These are phyloP conservation scores for Microplitis mediator DNA, from an alignment of 1,140 invertebrate species.

Conservation along the genomic window DNA sequence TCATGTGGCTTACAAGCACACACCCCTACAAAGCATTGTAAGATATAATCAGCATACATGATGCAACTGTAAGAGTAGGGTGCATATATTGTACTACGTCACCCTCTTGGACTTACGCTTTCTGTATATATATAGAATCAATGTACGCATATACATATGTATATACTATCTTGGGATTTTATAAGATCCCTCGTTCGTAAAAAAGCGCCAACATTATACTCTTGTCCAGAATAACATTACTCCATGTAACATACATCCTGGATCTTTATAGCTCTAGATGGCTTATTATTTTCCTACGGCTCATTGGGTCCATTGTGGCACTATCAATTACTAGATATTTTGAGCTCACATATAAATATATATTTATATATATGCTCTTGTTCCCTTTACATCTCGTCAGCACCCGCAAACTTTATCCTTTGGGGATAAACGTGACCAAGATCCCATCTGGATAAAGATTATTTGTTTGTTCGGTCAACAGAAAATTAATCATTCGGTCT, in stretches of 20 bases:
- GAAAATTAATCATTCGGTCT: too few species aligned
- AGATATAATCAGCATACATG: constrained; percentile 6
- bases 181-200: too few species aligned
- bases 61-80: constrained; percentile 11
- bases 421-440: constrained; percentile 54
- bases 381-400: constrained; percentile 4
- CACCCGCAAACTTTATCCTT: constrained; percentile 37
- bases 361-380: neutral
- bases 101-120: neutral
- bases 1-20: neutral
- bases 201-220: too few species aligned
- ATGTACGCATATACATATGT: too few species aligned
- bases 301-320: constrained; percentile 50
- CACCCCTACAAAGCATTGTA: neutral
- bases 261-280: neutral
- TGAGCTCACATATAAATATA: neutral
- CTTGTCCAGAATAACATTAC: too few species aligned
- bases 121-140: too few species aligned
- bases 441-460: constrained; percentile 53
- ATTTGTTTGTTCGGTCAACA: constrained; percentile 23
- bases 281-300: constrained; percentile 57
- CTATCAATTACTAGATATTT: constrained; percentile 55
- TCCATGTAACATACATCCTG: too few species aligned
- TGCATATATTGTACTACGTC: constrained; percentile 25
- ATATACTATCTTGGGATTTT: too few species aligned